These are phyloP conservation scores for Troides helena DNA, from an alignment of 2,888 invertebrate species.

Conservation along the genomic window DNA sequence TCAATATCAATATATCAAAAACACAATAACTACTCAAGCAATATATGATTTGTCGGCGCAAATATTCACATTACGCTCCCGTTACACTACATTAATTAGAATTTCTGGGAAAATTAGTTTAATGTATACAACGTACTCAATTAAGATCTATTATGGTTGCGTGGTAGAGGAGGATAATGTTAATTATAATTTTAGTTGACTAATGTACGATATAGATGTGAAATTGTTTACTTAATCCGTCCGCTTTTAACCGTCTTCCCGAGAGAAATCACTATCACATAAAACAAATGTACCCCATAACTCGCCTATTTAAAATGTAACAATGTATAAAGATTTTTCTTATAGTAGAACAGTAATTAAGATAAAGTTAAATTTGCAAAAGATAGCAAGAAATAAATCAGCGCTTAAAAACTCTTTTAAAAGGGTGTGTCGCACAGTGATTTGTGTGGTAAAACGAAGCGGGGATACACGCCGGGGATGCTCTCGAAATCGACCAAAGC, in stretches of 20 bases:
- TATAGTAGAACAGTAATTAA: constrained; percentile 1
- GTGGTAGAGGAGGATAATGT: constrained; percentile 9
- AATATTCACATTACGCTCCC: constrained; percentile 6
- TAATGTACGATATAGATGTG: constrained; percentile 4
- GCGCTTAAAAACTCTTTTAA: constrained; percentile 48
- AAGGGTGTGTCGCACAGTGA: constrained; percentile 48
- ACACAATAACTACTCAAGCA: constrained; percentile 3
- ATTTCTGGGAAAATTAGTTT: constrained; percentile 15
- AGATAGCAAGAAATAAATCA: constrained; percentile 29
- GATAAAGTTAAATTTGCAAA: constrained; percentile 12
- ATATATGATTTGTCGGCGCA: constrained; percentile 1
- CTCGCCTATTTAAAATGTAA: too few relatives aligned
- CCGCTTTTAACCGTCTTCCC: background rate
- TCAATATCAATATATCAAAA: constrained; percentile 31
- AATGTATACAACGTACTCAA: constrained; percentile 20
- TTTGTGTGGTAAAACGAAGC: constrained; percentile 42
- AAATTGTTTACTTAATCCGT: background rate
- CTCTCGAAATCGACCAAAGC: constrained; percentile 4
- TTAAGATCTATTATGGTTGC: constrained; percentile 16
- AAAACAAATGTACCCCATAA: background rate
- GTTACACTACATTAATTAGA: constrained; percentile 15
- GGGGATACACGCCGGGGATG: constrained; percentile 6
- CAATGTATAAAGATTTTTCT: background rate
- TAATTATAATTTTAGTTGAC: constrained; percentile 21
- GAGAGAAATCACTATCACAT: background rate